phyloP scores from a whole-genome alignment of 1,140 invertebrate genomes.

The Eufriesea mexicana region DNA sequence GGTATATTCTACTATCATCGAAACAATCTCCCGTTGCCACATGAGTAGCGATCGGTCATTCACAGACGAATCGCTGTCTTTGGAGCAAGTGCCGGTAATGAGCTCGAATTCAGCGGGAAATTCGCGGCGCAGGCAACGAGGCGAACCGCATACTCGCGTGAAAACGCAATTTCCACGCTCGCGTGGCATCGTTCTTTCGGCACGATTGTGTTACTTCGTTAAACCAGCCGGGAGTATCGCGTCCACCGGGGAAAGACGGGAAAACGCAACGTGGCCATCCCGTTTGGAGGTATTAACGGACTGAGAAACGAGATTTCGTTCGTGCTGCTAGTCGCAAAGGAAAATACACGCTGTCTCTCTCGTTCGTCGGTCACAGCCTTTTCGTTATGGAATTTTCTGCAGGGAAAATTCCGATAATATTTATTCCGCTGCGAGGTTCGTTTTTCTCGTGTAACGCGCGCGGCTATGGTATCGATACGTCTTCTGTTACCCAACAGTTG shows the following conservation, averaged over 20 bases:
- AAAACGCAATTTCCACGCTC: constrained; percentile 42
- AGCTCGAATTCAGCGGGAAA: constrained; percentile 42
- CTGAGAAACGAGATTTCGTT: constrained; percentile 30
- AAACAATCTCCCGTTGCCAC: no score
- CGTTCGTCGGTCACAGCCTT: no score
- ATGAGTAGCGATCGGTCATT: no score
- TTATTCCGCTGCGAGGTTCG: not conserved
- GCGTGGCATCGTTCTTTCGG: constrained; percentile 17
- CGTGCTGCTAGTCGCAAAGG: no score
- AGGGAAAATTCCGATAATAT: not conserved
- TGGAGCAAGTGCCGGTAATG: not conserved
- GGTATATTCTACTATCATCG: no score
- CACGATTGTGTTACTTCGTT: constrained; percentile 50
- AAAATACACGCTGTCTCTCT: no score
- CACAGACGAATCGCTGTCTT: no score
- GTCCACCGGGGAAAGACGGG: not conserved
- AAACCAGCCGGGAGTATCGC: constrained; percentile 10
- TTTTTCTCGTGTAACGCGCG: not conserved
- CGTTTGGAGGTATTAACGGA: not conserved
- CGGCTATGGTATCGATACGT: no score
- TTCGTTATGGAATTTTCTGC: not conserved
- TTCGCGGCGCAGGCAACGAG: not conserved
- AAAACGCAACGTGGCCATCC: not conserved
- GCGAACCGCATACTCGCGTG: constrained; percentile 47
- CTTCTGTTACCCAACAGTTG: no score